Evolutionary conservation across 1,140 invertebrate species (phyloP), one percentile per base, ranked within the genome.

Genomic region (Lethrus apterus): DNA sequence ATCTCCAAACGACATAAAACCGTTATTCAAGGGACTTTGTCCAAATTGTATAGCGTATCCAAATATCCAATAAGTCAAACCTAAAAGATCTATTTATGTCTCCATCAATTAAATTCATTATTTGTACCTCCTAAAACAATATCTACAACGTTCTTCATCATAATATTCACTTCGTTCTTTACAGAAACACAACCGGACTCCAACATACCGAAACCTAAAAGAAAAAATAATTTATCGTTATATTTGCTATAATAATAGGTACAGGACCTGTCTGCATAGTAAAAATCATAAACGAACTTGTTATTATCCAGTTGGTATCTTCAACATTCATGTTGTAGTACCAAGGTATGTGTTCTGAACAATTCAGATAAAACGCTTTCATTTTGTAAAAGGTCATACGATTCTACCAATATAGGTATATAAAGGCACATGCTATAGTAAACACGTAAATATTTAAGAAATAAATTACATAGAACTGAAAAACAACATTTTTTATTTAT

Each of bases 141-240:
- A 54, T 95, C 91, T 1, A 89, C 86, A 0, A 93, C 81, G 59
- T 95, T 95, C 66, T 93, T 94, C 85, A 94, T 91, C 90, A 94
- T 93, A n/a, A 94, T 93, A 58, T 94, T 93, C 0, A 93, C 89
- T 74, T 94, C 92, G 59, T 94, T 94, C 69, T 94, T 95, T 19
- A 89, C 75, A 1, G 88, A 91, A 0, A 94, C 91, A 55, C 88
- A 90, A 4, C 92, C 92, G 1, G 88, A 90, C 64, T 95, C 91
- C 41, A 95, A 62, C 76, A 95, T 84, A 4, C 90, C 90, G 59
- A 94, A 95, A 35, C 90, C 87, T 89, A 47, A 10, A 64, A 66
- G 49, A 56, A 56, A 17, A 13, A 38, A 18, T 45, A 43, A 30
- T 30, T 2, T 35, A 15, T 40, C 23, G 3, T 11, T 21, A 35